Percentiles rank a stretch among this genome's conserved stretches.
These are phyloP conservation scores for Cryptocheilus praepositus DNA, from an alignment of 2,888 invertebrate genomes.

Conservation along the genomic window DNA sequence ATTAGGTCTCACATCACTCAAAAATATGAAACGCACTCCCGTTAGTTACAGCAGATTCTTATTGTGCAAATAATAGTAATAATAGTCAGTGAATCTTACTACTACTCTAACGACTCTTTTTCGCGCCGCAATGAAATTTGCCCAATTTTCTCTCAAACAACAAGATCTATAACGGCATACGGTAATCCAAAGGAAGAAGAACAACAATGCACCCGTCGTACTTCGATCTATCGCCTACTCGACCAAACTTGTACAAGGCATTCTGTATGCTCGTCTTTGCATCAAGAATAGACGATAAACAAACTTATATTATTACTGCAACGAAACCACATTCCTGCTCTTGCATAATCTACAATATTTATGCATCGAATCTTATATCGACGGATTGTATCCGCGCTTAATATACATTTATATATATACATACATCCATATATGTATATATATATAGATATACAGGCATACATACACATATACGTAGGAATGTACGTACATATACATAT, in stretches of 20 bases:
- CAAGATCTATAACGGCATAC: slow-evolving; percentile 15
- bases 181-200: slow-evolving; percentile 16
- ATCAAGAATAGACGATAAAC: slow-evolving; percentile 35
- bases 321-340: slow-evolving; percentile 48
- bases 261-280: slow-evolving; percentile 3
- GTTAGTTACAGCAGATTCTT: slow-evolving; percentile 2
- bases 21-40: slow-evolving; percentile 18
- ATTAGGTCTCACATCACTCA: slow-evolving; percentile 9
- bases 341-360: slow-evolving; percentile 59
- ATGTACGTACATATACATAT: no score
- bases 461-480: no score
- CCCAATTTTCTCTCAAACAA: slow-evolving; percentile 25
- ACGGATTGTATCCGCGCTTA: slow-evolving; percentile 39
- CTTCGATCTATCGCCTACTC: no score
- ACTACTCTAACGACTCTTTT: slow-evolving; percentile 37
- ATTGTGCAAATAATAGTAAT: slow-evolving; percentile 13
- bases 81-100: slow-evolving; percentile 32
- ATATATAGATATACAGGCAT: no score
- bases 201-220: slow-evolving; percentile 10
- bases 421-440: no score
- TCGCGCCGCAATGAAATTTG: slow-evolving; percentile 26
- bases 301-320: slow-evolving; percentile 39
- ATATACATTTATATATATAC: no score
- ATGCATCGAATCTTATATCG: slow-evolving; percentile 46
- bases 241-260: no score